Percentiles rank a stretch among this genome's conserved stretches.
Conservation (phyloP, 30 jellyfish, hydroid and myxozoan genomes). For the Chrysaora quinquecirrha region DNA sequence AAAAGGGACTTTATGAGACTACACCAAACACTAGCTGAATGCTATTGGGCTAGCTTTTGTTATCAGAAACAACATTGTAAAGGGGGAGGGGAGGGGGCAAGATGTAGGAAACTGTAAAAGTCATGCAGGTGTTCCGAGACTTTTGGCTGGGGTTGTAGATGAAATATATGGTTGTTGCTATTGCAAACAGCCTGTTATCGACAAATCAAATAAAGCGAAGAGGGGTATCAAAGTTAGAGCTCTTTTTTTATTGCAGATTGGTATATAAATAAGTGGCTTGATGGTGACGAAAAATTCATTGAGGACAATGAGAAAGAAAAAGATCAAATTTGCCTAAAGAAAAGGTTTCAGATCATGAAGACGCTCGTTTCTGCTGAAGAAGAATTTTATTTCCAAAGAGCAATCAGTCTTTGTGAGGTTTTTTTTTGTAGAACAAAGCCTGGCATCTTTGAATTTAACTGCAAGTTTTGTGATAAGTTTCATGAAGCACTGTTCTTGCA, state of each 20-base stretch:
- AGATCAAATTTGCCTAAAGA: neutral
- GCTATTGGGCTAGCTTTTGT: too few species aligned
- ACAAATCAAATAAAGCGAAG: slow-evolving; percentile 6
- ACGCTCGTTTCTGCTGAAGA: slow-evolving; percentile 32
- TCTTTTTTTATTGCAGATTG: slow-evolving; percentile 25
- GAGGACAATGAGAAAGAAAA: slow-evolving; percentile 9
- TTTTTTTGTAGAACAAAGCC: slow-evolving; percentile 31
- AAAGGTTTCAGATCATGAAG: slow-evolving; percentile 20
- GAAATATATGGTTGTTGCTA: slow-evolving; percentile 8
- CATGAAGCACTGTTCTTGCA: slow-evolving; percentile 29
- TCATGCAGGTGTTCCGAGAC: too few species aligned
- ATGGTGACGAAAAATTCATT: slow-evolving; percentile 27
- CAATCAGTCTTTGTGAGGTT: slow-evolving; percentile 22
- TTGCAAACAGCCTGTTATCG: slow-evolving; percentile 15
- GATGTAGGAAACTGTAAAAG: too few species aligned
- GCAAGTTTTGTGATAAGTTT: slow-evolving; percentile 33
- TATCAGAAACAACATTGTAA: too few species aligned
- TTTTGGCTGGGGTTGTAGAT: too few species aligned
- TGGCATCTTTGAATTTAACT: slow-evolving; percentile 30
- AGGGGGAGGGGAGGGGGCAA: too few species aligned
- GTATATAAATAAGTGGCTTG: slow-evolving; percentile 23
- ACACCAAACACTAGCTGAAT: too few species aligned
- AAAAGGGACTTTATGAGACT: too few species aligned
- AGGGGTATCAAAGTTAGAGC: slow-evolving; percentile 25
- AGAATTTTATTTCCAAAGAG: slow-evolving; percentile 33